Evolutionary conservation across 2,113 vertebrate genomes (phyloP).

Genomic region (Barnardius zonarius): DNA sequence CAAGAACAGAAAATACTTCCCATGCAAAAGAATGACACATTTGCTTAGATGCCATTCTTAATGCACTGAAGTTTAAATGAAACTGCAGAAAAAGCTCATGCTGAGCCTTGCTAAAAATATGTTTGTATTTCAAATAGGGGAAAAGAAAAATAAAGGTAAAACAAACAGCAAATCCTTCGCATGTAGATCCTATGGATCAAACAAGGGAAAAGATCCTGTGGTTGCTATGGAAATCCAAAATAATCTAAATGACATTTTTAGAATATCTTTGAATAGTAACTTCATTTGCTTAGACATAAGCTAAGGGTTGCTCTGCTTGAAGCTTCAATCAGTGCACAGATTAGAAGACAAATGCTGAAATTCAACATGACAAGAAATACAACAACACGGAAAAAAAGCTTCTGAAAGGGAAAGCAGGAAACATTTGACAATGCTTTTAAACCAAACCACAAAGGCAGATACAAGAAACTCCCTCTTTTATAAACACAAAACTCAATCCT

Average conservation of each 20-base stretch:
- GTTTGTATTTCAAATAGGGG: background rate
- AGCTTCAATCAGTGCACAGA: background rate
- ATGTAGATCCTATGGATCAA: background rate
- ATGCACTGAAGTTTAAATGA: background rate
- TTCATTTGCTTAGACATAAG: background rate
- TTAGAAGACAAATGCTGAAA: slow-evolving; percentile 29
- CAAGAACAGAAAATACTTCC: background rate
- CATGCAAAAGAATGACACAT: background rate
- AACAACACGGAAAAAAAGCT: background rate
- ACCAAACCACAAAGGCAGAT: background rate
- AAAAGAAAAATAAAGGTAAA: background rate
- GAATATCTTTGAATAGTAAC: background rate
- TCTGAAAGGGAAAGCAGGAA: slow-evolving; percentile 10
- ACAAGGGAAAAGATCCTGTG: background rate
- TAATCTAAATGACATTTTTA: background rate
- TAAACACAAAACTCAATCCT: background rate
- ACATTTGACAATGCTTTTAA: background rate
- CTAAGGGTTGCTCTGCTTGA: slow-evolving; percentile 7
- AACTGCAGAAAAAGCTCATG: background rate
- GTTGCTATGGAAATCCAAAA: slow-evolving; percentile 33
- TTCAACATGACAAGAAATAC: background rate
- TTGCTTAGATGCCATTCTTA: background rate
- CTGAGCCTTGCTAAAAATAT: slow-evolving; percentile 15
- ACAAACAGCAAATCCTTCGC: background rate
- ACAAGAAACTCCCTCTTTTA: background rate